Percentiles rank a stretch among this genome's conserved stretches.
Evolutionary conservation across 1,140 invertebrate genomes (phyloP).

Genomic region (Physella acuta): DNA sequence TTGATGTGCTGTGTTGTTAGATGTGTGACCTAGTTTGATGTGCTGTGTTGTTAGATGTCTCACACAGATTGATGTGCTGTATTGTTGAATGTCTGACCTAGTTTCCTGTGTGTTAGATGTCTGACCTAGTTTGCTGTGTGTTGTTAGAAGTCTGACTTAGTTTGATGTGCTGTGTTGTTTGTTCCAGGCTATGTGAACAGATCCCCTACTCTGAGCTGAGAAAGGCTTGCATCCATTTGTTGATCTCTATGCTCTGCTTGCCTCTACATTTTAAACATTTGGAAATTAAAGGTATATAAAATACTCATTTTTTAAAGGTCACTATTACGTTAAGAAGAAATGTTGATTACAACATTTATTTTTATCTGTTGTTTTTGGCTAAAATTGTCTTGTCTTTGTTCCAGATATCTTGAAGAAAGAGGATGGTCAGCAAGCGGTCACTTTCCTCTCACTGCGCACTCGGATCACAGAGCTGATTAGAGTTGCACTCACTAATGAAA

Average conservation of each 20-base stretch:
- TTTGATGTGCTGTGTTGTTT: too few relatives aligned
- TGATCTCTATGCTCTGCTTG: conserved; percentile 84
- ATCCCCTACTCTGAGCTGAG: conserved; percentile 70
- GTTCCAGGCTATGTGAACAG: conserved; percentile 51
- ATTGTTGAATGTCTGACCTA: too few relatives aligned
- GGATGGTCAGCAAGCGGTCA: conserved; percentile 33
- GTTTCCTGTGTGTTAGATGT: too few relatives aligned
- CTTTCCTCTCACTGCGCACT: conserved; percentile 78
- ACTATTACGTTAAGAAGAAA: background rate
- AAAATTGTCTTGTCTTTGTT: conserved; percentile 26
- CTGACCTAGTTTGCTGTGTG: too few relatives aligned
- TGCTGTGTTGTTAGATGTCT: too few relatives aligned
- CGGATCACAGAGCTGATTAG: conserved; percentile 82
- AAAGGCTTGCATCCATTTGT: conserved; percentile 83
- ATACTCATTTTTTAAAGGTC: background rate
- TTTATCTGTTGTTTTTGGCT: background rate
- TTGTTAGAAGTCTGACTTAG: too few relatives aligned
- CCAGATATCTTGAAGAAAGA: conserved; percentile 45
- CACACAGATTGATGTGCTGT: too few relatives aligned
- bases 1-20: too few relatives aligned
- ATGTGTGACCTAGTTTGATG: too few relatives aligned
- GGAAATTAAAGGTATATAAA: conserved; percentile 64
- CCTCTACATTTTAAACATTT: conserved; percentile 81
- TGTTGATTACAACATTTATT: too few relatives aligned
- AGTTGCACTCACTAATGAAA: conserved; percentile 82